Evolutionary conservation across 2,797 vertebrate genomes (phyloP), one percentile per base, ranked within the genome.

Genomic region (Cetoscarus ocellatus): DNA sequence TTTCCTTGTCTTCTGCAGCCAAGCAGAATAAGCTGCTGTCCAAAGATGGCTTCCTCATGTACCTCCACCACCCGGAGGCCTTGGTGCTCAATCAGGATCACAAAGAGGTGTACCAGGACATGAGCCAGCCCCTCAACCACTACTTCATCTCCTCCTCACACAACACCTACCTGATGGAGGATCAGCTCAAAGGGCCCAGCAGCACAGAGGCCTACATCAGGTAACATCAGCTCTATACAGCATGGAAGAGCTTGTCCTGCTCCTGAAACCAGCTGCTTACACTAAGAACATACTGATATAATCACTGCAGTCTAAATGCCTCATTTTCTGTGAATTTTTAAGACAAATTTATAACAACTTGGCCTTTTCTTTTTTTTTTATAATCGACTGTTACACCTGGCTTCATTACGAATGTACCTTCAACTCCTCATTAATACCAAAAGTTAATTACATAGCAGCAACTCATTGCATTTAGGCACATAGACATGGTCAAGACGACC

Each of bases 121-220:
- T 99, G 98, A 94, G 73, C 35, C 95, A 95, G 47, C 97, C 98
- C 0, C 96, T 99, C 75, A 97, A 92, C 79, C 95, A 98, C 91
- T 99, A 99, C 90, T 95, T 97, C 70, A 96, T 99, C 88, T 99
- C 98, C 2, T 99, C 98, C 50, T 99, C 98, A 0, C 98, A 99
- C 92, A 99, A 99, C 83, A 99, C 98, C 47, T 99, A 99, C 90
- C 95, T 99, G 47, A 92, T 95, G 93, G 96, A 98, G 76, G 98
- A 99, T 87, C 98, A 99, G 93, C 91, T 99, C 44, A 96, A 87
- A 9, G 98, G 98, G 19, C 96, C 97, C 43, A 99, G 98, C 94
- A 99, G 97, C 89, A 97, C 96, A 0, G 97, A 99, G 77, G 98
- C 96, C 67, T 99, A 99, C 1, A 19, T 92, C 84, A 91, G 82